These are phyloP conservation scores for Drosophila longiperda DNA, from an alignment of 2,888 invertebrate species.

Conservation along the genomic window DNA sequence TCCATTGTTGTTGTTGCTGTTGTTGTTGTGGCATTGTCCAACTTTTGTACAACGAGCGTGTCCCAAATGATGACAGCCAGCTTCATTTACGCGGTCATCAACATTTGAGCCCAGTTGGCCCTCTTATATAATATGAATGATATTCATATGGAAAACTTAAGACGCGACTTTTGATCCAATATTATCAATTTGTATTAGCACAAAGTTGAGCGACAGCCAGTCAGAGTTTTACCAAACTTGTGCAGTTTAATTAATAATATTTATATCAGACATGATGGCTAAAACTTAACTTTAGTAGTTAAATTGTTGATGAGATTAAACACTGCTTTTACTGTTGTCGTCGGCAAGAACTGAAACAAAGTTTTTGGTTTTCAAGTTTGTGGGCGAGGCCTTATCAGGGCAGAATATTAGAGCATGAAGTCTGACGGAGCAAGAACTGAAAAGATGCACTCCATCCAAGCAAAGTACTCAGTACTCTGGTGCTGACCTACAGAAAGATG, in stretches of 20 bases:
- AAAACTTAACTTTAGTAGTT: conserved; percentile 20
- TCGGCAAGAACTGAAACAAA: conserved; percentile 18
- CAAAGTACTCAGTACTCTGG: not conserved
- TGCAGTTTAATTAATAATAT: conserved; percentile 68
- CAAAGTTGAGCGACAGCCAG: conserved; percentile 36
- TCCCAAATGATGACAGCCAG: conserved; percentile 63
- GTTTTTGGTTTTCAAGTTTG: conserved; percentile 20
- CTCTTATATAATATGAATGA: conserved; percentile 47
- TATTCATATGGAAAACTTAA: conserved; percentile 41
- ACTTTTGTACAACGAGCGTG: conserved; percentile 64
- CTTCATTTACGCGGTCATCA: conserved; percentile 38
- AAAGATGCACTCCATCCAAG: conserved; percentile 24
- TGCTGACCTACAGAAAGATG: conserved; percentile 18
- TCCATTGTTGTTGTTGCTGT: conserved; percentile 5
- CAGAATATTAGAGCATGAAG: conserved; percentile 72
- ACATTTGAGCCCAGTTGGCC: conserved; percentile 1
- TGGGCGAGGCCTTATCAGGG: conserved; percentile 41
- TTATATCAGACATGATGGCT: conserved; percentile 33
- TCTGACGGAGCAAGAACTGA: conserved; percentile 56
- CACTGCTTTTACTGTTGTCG: conserved; percentile 20
- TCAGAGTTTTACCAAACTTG: conserved; percentile 61
- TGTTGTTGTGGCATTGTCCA: conserved; percentile 28
- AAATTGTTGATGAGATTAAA: conserved; percentile 53
- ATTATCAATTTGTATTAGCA: conserved; percentile 67
- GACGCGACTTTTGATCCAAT: conserved; percentile 60